Percentiles rank a stretch among this genome's conserved stretches.
These are phyloP conservation scores for Saguinus imperator DNA, from an alignment of 2,113 vertebrate genomes.

Conservation along the genomic window DNA sequence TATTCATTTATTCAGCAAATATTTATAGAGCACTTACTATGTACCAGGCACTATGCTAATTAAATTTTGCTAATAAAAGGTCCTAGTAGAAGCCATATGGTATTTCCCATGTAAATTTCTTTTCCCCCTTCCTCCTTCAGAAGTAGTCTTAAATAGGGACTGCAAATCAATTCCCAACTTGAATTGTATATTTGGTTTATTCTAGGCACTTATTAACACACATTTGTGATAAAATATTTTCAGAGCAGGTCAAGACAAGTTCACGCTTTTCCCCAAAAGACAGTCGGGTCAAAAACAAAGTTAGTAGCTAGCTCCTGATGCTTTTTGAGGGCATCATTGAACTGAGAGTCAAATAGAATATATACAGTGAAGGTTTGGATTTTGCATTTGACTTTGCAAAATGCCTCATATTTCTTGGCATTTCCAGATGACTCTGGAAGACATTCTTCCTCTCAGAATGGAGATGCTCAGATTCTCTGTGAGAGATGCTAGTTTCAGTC, in stretches of 20 bases:
- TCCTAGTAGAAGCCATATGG: slow-evolving; percentile 58
- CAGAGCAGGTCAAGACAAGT: not conserved
- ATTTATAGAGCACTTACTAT: slow-evolving; percentile 61
- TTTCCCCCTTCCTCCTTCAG: slow-evolving; percentile 38
- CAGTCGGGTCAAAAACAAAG: not conserved
- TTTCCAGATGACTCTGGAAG: slow-evolving; percentile 3
- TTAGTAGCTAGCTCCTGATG: slow-evolving; percentile 1
- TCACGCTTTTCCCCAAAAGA: not conserved
- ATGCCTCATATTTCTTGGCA: not conserved
- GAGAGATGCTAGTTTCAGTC: not conserved
- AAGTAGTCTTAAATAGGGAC: slow-evolving; percentile 45
- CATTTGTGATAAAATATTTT: slow-evolving; percentile 46
- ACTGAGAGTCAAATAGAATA: not conserved
- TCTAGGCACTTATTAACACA: slow-evolving; percentile 26
- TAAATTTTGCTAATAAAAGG: slow-evolving; percentile 63
- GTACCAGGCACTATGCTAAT: slow-evolving; percentile 61
- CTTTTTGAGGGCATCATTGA: not conserved
- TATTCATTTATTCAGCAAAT: slow-evolving; percentile 57
- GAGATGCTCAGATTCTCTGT: not conserved
- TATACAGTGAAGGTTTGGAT: not conserved
- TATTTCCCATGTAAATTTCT: slow-evolving; percentile 50
- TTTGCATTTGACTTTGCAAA: slow-evolving; percentile 28
- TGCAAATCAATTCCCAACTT: slow-evolving; percentile 24
- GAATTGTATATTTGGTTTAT: slow-evolving; percentile 28
- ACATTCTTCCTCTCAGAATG: not conserved